Conservation (phyloP, 2,888 invertebrate species). For the Quadriops clusia region DNA sequence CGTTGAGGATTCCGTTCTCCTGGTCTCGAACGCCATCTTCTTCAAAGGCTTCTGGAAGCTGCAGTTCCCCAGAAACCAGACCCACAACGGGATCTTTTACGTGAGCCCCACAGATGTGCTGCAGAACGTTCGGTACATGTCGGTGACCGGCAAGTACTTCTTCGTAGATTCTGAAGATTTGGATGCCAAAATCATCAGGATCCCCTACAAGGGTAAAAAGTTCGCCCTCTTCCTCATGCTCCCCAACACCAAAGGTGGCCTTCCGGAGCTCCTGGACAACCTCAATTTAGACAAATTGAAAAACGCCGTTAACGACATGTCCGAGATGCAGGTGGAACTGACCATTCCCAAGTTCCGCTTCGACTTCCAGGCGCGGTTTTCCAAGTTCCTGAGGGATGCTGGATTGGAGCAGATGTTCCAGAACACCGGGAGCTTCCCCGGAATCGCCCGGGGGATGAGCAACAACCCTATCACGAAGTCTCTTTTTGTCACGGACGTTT, state of each 20-base stretch:
- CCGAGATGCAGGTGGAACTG: conserved; percentile 47
- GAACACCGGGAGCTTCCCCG: conserved; percentile 56
- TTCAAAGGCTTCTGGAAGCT: conserved; percentile 72
- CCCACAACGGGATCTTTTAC: conserved; percentile 49
- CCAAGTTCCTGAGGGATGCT: conserved; percentile 50
- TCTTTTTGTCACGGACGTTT: conserved; percentile 53
- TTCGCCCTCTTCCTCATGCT: conserved; percentile 63
- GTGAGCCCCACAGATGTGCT: conserved; percentile 38
- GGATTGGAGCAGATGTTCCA: conserved; percentile 64
- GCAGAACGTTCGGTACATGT: conserved; percentile 52
- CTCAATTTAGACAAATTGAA: conserved; percentile 45
- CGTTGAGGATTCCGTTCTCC: conserved; percentile 47
- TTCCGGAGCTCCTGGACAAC: conserved; percentile 45
- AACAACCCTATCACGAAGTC: conserved; percentile 30
- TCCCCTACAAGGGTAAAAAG: conserved; percentile 66
- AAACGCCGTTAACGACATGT: conserved; percentile 46
- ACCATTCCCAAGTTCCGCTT: conserved; percentile 65
- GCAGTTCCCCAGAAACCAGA: conserved; percentile 52
- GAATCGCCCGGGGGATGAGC: conserved; percentile 48
- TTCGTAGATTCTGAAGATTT: conserved; percentile 48
- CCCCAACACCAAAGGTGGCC: conserved; percentile 51
- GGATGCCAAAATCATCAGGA: conserved; percentile 57
- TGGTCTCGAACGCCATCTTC: conserved; percentile 65
- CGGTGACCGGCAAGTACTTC: conserved; percentile 51
- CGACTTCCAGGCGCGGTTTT: conserved; percentile 52